Evolutionary conservation across 1,140 invertebrate genomes (phyloP), one percentile per base, ranked within the genome.

Genomic region (Apis laboriosa): DNA sequence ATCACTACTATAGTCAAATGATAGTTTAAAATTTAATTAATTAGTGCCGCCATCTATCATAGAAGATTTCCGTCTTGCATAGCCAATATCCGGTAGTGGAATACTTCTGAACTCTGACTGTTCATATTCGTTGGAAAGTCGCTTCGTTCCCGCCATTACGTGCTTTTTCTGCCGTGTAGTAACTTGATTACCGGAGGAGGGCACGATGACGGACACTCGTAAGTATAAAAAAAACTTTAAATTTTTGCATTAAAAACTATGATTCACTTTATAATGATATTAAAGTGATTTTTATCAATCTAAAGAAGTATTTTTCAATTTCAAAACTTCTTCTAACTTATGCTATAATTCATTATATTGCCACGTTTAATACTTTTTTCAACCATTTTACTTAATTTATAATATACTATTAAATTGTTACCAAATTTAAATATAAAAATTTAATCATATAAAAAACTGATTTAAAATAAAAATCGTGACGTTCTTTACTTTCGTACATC

Each of bases 191-290:
- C 61, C 43, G 74, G 58, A 67, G 66, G 34, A 77, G 63, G 43
- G 51, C 88, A 92, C 64, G 24, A 93, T 93, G 92, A 91, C 92
- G 87, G 92, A 93, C 51, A 92, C 89, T 84, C 92, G 92, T 93
- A 89, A 93, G 92, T 93, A 43, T 43, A 88, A 49, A 83, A 49
- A 83, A 49, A 75, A 71, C 1, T 0, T 77, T 9, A n/a, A 24
- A 87, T 60, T 67, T 77, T 87, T 75, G 13, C 15, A 21, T 15
- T 24, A 11, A 55, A 82, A 43, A 4, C 9, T 21, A 1, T 12
- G 0, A 55, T 56, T 24, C 11, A 17, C 12, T 1, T 63, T 66
- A 19, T 5, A n/a, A 12, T 56, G 43, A 56, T 12, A 11, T 12
- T 56, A 64, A 56, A 60, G 56, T 60, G 9, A 21, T 64, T 34